phyloP scores from a whole-genome alignment of 2,797 vertebrate species.

The Tauraco hartlaubi region DNA sequence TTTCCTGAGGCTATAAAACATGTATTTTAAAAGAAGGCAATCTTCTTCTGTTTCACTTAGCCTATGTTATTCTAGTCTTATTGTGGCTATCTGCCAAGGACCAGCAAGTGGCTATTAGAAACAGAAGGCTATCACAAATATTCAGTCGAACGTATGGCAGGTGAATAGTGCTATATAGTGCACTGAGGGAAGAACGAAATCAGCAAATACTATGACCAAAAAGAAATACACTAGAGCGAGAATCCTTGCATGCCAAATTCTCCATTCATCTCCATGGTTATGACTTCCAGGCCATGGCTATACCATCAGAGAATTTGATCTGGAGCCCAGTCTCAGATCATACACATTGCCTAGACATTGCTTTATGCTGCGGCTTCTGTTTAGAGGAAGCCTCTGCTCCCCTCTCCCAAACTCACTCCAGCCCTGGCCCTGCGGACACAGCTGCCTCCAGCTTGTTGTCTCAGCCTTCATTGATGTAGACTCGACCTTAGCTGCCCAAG shows the following conservation, averaged over 20 bases:
- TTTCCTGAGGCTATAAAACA: conserved; percentile 22
- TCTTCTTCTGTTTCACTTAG: not conserved
- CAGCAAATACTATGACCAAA: not conserved
- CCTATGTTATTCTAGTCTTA: not conserved
- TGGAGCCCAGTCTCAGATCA: not conserved
- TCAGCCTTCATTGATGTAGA: rapidly evolving
- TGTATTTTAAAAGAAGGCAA: not conserved
- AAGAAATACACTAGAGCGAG: not conserved
- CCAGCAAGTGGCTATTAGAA: not conserved
- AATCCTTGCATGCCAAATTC: not conserved
- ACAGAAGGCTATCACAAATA: not conserved
- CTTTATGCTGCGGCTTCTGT: not conserved
- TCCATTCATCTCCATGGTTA: not conserved
- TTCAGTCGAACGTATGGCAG: not conserved
- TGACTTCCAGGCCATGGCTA: not conserved
- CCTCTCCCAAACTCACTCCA: not conserved
- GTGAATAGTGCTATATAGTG: not conserved
- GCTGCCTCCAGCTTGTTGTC: not conserved
- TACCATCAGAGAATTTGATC: not conserved
- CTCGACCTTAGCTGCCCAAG: not conserved
- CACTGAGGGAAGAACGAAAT: not conserved
- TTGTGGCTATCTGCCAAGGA: not conserved
- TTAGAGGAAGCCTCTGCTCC: not conserved
- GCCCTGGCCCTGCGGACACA: not conserved
- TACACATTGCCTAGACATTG: not conserved